Conservation (phyloP, 2,797 vertebrate species). For the Rhadinocentrus ornatus region DNA sequence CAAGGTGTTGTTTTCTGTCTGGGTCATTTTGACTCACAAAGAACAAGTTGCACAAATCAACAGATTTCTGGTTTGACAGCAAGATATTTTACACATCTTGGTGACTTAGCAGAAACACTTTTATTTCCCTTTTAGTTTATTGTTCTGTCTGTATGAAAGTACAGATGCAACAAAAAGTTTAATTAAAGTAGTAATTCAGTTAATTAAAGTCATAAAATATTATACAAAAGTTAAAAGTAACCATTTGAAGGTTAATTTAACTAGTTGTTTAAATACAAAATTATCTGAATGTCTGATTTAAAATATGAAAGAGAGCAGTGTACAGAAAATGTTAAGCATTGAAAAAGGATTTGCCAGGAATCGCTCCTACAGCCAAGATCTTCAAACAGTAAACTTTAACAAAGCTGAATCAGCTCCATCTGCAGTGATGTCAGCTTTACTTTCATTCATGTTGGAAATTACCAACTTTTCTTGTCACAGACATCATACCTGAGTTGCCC, state of each 20-base stretch:
- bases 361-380: background rate
- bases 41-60: slow-evolving; percentile 4
- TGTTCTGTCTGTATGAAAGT: background rate
- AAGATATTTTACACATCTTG: background rate
- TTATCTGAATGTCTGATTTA: background rate
- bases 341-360: background rate
- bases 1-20: slow-evolving; percentile 73
- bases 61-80: background rate
- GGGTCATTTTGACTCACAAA: slow-evolving; percentile 19
- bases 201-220: background rate
- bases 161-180: background rate
- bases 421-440: background rate
- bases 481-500: background rate
- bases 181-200: background rate
- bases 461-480: background rate
- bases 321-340: background rate
- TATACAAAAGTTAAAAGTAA: background rate
- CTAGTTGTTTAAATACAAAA: background rate
- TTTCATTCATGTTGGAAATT: background rate
- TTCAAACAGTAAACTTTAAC: background rate
- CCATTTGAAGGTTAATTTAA: background rate
- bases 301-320: background rate
- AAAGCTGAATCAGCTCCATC: background rate
- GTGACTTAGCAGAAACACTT: background rate
- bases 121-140: background rate